Percentiles rank a stretch among this genome's conserved stretches.
Evolutionary conservation across 2,797 vertebrate species (phyloP).

Genomic region (Protonibea diacanthus): DNA sequence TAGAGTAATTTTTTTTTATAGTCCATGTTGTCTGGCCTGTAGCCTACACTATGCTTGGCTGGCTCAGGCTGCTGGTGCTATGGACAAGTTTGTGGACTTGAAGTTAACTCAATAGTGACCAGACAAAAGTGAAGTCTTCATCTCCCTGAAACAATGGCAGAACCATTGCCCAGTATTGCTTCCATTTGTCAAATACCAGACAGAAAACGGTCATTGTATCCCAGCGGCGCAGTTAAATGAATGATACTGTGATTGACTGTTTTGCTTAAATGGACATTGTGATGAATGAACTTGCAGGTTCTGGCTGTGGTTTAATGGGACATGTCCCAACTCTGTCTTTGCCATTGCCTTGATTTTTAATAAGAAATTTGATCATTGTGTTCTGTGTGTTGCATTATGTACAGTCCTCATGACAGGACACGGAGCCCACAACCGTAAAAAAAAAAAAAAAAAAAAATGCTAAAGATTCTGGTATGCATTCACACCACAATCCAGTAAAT

Average conservation of each 20-base stretch:
- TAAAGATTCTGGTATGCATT: slow-evolving; percentile 31
- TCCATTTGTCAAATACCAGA: neutral
- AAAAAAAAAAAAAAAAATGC: neutral
- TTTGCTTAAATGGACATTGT: slow-evolving; percentile 26
- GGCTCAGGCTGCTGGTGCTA: slow-evolving; percentile 59
- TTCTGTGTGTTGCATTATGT: slow-evolving; percentile 17
- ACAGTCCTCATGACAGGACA: neutral
- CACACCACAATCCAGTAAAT: slow-evolving; percentile 10
- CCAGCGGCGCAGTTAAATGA: slow-evolving; percentile 18
- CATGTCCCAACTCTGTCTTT: slow-evolving; percentile 4
- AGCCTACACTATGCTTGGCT: slow-evolving; percentile 61
- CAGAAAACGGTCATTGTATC: slow-evolving; percentile 14
- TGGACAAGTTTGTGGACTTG: slow-evolving; percentile 69
- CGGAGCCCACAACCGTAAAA: neutral
- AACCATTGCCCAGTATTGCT: neutral
- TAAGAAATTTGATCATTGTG: slow-evolving; percentile 1
- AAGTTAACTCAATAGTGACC: slow-evolving; percentile 75
- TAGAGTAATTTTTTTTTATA: slow-evolving; percentile 38
- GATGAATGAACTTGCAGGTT: slow-evolving; percentile 26
- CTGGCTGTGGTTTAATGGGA: slow-evolving; percentile 25
- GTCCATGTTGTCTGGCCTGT: slow-evolving; percentile 66
- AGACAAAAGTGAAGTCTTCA: slow-evolving; percentile 45
- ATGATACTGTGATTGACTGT: slow-evolving; percentile 12
- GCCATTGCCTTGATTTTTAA: neutral
- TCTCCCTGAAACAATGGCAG: slow-evolving; percentile 15